Evolutionary conservation across 2,113 vertebrate species (phyloP), one percentile per base, ranked within the genome.

Genomic region (Forbesichthys papilliferus): DNA sequence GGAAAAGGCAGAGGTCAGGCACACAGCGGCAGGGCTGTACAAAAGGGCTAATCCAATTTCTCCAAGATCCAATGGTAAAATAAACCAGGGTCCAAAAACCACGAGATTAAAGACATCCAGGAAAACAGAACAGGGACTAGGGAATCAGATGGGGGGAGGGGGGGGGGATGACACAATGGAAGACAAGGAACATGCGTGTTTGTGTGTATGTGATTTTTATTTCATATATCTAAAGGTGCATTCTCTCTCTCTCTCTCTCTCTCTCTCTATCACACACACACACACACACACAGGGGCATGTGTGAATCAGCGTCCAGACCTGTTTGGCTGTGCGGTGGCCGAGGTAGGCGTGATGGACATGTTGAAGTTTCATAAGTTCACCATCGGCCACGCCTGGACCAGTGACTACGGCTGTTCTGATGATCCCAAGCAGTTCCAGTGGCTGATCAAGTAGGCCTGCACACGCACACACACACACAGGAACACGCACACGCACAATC

Each of bases 261-360:
- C 20, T 20, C 20, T 20, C 20, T 20, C 1, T 20, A 16, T 16
- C 16, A 16, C 16, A 16, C 20, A 34, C 36, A 59, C 53, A 66
- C 20, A 53, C 56, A 53, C 16, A 16, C 63, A 47, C 69, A 64
- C 81, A 98, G 96, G 92, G 68, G 91, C 96, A 0, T 98, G 97
- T 89, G 93, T 96, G 67, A 98, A 97, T 85, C 97, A 98, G 85
- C 93, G 94, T 13, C 96, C 96, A 0, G 96, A 99, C 68, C 94
- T 99, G 20, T 99, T 95, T 27, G 95, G 94, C 46, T 98, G 97
- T 69, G 95, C 92, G 0, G 95, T 98, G 76, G 96, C 96, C 49
- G 95, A 98, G 87, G 96, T 98, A 48, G 96, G 96, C 12, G 96
- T 98, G 65, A 95, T 98, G 96, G 96, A 98, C 80, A 98, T 99